Conservation (phyloP, 2,113 vertebrate genomes). For the Prinia subflava region DNA sequence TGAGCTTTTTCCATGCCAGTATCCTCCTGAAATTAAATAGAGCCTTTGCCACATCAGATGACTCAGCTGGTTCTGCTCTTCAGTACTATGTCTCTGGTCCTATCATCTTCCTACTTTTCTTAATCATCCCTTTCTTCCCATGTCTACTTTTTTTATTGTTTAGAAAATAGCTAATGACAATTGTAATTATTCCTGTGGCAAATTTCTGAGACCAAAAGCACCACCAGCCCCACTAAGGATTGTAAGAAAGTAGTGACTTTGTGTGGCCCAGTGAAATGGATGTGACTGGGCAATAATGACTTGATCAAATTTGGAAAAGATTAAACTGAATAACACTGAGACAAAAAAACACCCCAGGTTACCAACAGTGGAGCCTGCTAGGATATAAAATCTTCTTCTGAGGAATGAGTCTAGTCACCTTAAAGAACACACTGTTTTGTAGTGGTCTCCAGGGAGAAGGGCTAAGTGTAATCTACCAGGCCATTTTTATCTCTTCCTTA, state of each 20-base stretch:
- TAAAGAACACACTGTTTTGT: background rate
- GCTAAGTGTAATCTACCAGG: background rate
- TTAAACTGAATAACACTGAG: background rate
- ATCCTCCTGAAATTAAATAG: background rate
- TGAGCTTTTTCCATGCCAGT: background rate
- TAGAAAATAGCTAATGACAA: background rate
- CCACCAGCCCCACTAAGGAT: background rate
- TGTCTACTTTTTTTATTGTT: background rate
- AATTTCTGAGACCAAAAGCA: background rate
- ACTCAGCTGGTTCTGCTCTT: background rate
- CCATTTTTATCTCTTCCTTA: constrained; percentile 32
- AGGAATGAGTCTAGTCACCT: background rate
- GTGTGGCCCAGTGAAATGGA: background rate
- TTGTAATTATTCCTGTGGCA: background rate
- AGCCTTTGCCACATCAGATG: background rate
- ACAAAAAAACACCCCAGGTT: background rate
- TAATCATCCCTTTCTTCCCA: background rate
- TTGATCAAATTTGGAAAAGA: background rate
- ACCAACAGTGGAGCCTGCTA: background rate
- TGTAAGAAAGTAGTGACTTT: background rate
- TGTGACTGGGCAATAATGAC: background rate
- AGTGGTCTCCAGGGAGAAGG: background rate
- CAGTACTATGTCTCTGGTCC: background rate
- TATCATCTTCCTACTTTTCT: background rate
- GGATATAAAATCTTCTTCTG: background rate